These are phyloP conservation scores for Notiomystis cincta DNA, from an alignment of 2,113 vertebrate genomes.

Conservation along the genomic window DNA sequence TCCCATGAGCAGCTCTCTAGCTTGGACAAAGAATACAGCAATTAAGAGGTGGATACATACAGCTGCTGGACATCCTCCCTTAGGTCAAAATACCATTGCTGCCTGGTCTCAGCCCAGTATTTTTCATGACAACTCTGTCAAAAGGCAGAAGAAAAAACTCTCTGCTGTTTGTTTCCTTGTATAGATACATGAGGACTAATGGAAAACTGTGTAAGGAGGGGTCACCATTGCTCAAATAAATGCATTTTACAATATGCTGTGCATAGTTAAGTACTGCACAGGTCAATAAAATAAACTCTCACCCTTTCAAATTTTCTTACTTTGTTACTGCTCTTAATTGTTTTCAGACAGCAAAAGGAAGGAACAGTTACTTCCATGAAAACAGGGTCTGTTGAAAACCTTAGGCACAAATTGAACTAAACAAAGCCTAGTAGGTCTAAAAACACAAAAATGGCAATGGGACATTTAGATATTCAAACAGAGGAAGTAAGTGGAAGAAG, in stretches of 20 bases:
- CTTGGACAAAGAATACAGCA: not conserved
- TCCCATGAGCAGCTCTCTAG: not conserved
- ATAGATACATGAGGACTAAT: not conserved
- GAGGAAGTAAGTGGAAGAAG: not conserved
- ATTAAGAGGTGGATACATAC: not conserved
- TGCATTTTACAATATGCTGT: not conserved
- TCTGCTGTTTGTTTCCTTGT: not conserved
- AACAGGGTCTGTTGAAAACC: not conserved
- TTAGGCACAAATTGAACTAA: not conserved
- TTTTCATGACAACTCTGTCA: not conserved
- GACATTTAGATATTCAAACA: not conserved
- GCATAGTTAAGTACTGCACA: not conserved
- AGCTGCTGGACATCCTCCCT: not conserved
- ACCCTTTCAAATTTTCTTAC: not conserved
- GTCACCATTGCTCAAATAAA: not conserved
- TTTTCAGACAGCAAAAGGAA: not conserved
- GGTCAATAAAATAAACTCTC: not conserved
- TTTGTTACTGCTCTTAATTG: not conserved
- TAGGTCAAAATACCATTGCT: not conserved
- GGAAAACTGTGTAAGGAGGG: not conserved
- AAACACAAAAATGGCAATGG: not conserved
- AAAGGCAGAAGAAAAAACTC: not conserved
- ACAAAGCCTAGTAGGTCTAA: not conserved
- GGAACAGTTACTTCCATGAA: not conserved
- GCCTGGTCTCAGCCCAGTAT: not conserved